Evolutionary conservation across 2,113 vertebrate species (phyloP).

Genomic region (Microtus pennsylvanicus): DNA sequence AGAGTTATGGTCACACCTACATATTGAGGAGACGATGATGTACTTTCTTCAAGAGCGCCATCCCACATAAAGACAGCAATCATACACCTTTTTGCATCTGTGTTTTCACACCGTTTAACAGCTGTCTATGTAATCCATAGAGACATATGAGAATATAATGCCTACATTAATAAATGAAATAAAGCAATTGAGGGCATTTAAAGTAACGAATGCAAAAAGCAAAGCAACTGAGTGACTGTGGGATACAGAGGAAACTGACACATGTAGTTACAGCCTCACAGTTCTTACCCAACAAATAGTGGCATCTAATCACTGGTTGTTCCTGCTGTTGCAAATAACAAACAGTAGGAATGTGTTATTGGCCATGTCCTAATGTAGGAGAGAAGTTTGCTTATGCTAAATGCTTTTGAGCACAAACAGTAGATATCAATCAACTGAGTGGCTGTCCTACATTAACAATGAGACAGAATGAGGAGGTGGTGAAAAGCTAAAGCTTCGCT

Average conservation of each 20-base stretch:
- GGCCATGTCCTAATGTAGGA: neutral
- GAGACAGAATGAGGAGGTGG: neutral
- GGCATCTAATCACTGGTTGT: neutral
- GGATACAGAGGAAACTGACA: neutral
- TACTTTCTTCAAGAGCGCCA: neutral
- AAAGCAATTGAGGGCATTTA: neutral
- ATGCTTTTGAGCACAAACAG: neutral
- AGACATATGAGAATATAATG: slow-evolving; percentile 6
- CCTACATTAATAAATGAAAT: slow-evolving; percentile 27
- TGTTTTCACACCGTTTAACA: slow-evolving; percentile 36
- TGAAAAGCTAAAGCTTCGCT: neutral
- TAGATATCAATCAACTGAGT: neutral
- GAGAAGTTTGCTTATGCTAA: neutral
- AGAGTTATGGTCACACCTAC: neutral
- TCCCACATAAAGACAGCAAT: neutral
- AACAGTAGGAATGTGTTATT: neutral
- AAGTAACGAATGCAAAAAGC: slow-evolving; percentile 18
- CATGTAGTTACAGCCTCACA: neutral
- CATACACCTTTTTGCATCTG: neutral
- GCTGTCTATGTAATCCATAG: neutral
- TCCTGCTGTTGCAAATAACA: neutral
- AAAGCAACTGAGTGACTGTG: neutral
- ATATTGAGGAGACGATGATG: neutral
- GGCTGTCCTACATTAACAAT: neutral
- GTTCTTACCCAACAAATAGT: neutral